phyloP scores from a whole-genome alignment of 2,888 invertebrate species.

The Taenaris catops region DNA sequence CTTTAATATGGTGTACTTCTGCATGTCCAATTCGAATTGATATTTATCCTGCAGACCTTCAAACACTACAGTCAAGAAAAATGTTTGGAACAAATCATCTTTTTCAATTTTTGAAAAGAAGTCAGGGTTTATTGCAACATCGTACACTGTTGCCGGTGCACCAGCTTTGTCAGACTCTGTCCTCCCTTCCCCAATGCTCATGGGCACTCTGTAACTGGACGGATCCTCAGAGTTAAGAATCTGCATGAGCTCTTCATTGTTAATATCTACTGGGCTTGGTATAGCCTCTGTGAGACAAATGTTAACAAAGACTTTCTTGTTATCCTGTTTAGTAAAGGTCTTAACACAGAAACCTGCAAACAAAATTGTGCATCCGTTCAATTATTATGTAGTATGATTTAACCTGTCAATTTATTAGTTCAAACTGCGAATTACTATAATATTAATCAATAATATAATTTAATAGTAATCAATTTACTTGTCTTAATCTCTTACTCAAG shows the following conservation, averaged over 20 bases:
- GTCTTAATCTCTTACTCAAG: too few species aligned
- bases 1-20: conserved; percentile 83
- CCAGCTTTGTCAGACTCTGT: conserved; percentile 89
- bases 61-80: conserved; percentile 88
- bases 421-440: too few species aligned
- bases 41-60: conserved; percentile 89
- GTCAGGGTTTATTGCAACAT: conserved; percentile 89
- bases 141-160: conserved; percentile 86
- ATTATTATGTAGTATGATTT: too few species aligned
- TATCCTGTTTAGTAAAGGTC: conserved; percentile 81
- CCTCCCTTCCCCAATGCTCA: conserved; percentile 93
- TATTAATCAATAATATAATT: too few species aligned
- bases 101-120: conserved; percentile 88
- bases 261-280: conserved; percentile 85
- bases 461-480: too few species aligned
- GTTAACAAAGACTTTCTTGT: conserved; percentile 91
- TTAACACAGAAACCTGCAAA: conserved; percentile 89
- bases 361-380: too few species aligned
- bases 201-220: conserved; percentile 88
- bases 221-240: conserved; percentile 85
- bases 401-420: too few species aligned
- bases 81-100: conserved; percentile 86
- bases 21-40: conserved; percentile 83
- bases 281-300: conserved; percentile 90
- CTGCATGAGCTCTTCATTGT: conserved; percentile 83